These are phyloP conservation scores for Sarcophaga caerulescens DNA, from an alignment of 2,888 invertebrate species.

Conservation along the genomic window DNA sequence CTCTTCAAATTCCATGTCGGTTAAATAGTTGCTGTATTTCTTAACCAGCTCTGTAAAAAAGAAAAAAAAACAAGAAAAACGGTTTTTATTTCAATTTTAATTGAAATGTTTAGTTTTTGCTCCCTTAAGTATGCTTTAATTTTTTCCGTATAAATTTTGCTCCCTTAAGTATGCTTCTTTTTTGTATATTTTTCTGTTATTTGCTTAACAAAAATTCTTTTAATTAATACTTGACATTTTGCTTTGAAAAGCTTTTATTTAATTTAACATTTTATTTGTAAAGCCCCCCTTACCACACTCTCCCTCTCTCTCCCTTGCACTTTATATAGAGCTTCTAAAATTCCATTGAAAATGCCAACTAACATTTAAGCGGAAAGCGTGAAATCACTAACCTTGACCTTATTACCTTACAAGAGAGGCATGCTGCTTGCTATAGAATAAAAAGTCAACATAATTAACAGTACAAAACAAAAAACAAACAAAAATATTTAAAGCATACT, in stretches of 20 bases:
- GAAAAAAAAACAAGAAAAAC: not conserved
- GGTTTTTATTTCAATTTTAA: not conserved
- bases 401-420: conserved; percentile 12
- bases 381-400: conserved; percentile 57
- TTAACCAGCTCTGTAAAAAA: conserved; percentile 88
- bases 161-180: not conserved
- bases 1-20: conserved; percentile 95
- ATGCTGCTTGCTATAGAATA: not conserved
- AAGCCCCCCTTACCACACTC: not conserved
- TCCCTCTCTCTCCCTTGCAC: not conserved
- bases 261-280: conserved; percentile 40
- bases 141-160: conserved; percentile 20
- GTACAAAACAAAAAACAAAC: not conserved
- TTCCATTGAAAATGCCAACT: not conserved
- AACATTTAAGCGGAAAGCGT: not conserved
- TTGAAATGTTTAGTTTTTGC: not conserved
- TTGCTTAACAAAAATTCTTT: conserved; percentile 13
- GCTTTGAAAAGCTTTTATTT: conserved; percentile 26
- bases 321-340: not conserved
- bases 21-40: conserved; percentile 90
- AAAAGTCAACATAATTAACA: conserved; percentile 62
- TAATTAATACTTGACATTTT: conserved; percentile 67
- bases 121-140: conserved; percentile 27
- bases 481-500: conserved; percentile 34
- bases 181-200: too few relatives aligned